A percentile compares a stretch with the other conserved stretches of the same genome.
Evolutionary conservation across 2,113 vertebrate species (phyloP).

Genomic region (Silurus meridionalis): DNA sequence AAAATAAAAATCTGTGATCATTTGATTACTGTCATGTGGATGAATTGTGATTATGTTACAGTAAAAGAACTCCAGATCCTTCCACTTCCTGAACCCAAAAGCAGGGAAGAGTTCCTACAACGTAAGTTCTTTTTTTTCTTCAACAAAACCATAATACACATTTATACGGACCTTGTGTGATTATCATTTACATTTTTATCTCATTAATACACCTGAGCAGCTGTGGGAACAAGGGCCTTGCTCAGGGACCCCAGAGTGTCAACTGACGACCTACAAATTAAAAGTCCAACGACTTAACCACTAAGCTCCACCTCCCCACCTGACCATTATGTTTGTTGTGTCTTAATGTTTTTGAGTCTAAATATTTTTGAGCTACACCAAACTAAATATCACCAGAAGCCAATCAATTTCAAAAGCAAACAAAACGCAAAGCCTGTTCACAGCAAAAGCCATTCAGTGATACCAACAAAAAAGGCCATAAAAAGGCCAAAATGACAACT

Average conservation of each 20-base stretch:
- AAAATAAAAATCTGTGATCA: background rate
- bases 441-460: background rate
- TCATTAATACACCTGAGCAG: too few relatives aligned
- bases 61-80: slow-evolving; percentile 12
- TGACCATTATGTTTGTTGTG: too few relatives aligned
- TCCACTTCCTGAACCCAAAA: slow-evolving; percentile 17
- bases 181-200: too few relatives aligned
- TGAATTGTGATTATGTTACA: background rate
- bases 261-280: too few relatives aligned
- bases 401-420: background rate
- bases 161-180: too few relatives aligned
- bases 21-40: background rate
- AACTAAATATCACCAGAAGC: background rate
- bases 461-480: background rate
- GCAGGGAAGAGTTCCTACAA: slow-evolving; percentile 15
- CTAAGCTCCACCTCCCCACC: too few relatives aligned
- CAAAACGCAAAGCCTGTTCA: background rate
- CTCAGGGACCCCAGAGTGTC: too few relatives aligned
- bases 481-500: background rate
- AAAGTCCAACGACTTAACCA: too few relatives aligned
- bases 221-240: too few relatives aligned
- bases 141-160: background rate
- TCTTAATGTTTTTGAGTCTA: background rate
- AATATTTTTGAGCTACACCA: background rate
- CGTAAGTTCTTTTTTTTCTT: slow-evolving; percentile 27